Percentiles rank a stretch among this genome's conserved stretches.
Conservation (phyloP, 2,888 invertebrate genomes). For the Hoplodrina ambigua region DNA sequence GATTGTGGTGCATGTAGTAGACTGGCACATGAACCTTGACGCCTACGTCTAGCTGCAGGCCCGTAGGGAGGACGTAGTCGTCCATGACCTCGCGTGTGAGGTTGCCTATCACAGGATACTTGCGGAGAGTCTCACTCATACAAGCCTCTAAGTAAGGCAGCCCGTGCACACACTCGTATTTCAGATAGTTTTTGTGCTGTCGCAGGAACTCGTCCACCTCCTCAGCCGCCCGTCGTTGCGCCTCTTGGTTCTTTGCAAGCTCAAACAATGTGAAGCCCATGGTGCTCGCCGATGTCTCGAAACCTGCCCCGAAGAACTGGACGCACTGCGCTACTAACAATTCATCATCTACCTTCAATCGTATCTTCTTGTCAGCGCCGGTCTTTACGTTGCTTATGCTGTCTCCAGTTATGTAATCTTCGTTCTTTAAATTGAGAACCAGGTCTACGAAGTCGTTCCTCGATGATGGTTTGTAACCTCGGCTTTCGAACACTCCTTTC, state of each 20-base stretch:
- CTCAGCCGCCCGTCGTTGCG: constrained; percentile 64
- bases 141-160: constrained; percentile 76
- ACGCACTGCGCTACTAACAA: constrained; percentile 87
- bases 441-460: constrained; percentile 78
- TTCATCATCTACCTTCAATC: constrained; percentile 75
- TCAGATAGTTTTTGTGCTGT: constrained; percentile 62
- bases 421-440: constrained; percentile 70
- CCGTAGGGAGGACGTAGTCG: constrained; percentile 51
- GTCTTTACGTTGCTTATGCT: constrained; percentile 66
- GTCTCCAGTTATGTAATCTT: constrained; percentile 69
- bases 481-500: constrained; percentile 66
- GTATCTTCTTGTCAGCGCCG: constrained; percentile 60
- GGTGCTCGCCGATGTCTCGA: constrained; percentile 75
- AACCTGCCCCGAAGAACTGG: constrained; percentile 83
- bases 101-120: constrained; percentile 73
- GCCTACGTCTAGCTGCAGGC: constrained; percentile 55
- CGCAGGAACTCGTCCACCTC: constrained; percentile 74
- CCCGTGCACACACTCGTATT: constrained; percentile 73
- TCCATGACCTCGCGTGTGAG: constrained; percentile 74
- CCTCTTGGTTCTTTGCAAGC: constrained; percentile 70
- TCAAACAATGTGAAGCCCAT: constrained; percentile 72
- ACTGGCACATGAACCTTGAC: constrained; percentile 71
- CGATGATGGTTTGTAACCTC: constrained; percentile 64
- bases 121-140: constrained; percentile 73
- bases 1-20: constrained; percentile 67